Conservation (phyloP, 2,888 invertebrate genomes). For the Hololepta plana region DNA sequence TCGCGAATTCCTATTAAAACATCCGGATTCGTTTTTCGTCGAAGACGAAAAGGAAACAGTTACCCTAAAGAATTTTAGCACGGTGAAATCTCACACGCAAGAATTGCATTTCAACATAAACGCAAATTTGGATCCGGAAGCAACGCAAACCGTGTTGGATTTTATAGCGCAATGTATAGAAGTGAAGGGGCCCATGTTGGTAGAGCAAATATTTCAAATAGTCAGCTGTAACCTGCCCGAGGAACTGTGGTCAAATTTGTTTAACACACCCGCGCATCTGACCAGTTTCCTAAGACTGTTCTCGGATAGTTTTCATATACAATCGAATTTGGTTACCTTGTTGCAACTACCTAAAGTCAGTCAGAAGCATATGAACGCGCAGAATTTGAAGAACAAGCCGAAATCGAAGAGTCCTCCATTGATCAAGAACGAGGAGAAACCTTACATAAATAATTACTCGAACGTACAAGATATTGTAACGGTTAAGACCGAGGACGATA, state of each 20-base stretch:
- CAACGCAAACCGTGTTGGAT: conserved; percentile 64
- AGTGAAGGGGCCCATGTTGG: conserved; percentile 53
- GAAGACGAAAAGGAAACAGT: conserved; percentile 66
- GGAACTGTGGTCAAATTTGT: conserved; percentile 57
- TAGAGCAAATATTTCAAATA: conserved; percentile 73
- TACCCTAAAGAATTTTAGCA: conserved; percentile 40
- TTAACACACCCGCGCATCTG: conserved; percentile 79
- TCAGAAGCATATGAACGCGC: conserved; percentile 5
- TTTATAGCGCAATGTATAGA: conserved; percentile 71
- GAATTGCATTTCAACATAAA: conserved; percentile 53
- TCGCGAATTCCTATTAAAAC: conserved; percentile 64
- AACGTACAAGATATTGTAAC: no score
- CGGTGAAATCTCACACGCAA: conserved; percentile 32
- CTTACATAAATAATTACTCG: no score
- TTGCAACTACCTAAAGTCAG: conserved; percentile 54
- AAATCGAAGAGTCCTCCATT: background rate
- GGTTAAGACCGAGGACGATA: conserved; percentile 13
- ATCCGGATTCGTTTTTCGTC: conserved; percentile 71
- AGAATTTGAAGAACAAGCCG: background rate
- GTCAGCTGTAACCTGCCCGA: conserved; percentile 40
- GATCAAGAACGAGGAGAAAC: conserved; percentile 4
- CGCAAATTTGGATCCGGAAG: conserved; percentile 64
- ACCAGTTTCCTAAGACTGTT: conserved; percentile 83
- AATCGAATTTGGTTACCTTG: conserved; percentile 76
- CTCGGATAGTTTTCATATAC: conserved; percentile 87